These are phyloP conservation scores for Embidobia sp. DNA, from an alignment of 2,888 invertebrate species.

Conservation along the genomic window DNA sequence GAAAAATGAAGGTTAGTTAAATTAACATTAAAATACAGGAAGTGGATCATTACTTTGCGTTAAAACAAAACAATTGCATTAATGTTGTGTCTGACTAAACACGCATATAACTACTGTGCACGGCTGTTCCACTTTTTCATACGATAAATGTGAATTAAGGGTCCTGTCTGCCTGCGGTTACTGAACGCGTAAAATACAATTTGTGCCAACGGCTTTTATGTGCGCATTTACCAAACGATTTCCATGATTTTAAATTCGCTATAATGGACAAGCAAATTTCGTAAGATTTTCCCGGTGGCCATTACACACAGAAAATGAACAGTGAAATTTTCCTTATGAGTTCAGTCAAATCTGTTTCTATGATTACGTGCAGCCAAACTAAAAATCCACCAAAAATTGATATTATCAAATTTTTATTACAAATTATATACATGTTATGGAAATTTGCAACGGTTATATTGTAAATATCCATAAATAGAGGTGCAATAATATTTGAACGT, in stretches of 20 bases:
- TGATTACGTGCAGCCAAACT: slow-evolving; percentile 8
- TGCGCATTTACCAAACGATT: slow-evolving; percentile 51
- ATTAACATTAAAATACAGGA: too few relatives aligned
- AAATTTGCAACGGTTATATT: background rate
- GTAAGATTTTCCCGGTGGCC: slow-evolving; percentile 14
- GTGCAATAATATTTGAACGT: background rate
- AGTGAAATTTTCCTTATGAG: slow-evolving; percentile 42
- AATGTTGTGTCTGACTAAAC: slow-evolving; percentile 50
- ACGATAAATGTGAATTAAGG: slow-evolving; percentile 53
- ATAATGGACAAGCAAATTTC: slow-evolving; percentile 55
- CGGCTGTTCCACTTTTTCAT: slow-evolving; percentile 32
- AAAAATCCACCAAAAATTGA: too few relatives aligned
- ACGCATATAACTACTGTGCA: slow-evolving; percentile 35
- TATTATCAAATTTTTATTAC: too few relatives aligned
- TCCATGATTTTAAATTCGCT: slow-evolving; percentile 48
- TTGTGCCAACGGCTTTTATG: slow-evolving; percentile 51
- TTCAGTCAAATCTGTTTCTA: slow-evolving; percentile 41
- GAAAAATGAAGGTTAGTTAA: background rate
- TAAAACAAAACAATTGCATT: slow-evolving; percentile 17
- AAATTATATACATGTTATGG: too few relatives aligned
- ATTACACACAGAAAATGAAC: slow-evolving; percentile 36
- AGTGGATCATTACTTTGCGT: slow-evolving; percentile 18
- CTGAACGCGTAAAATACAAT: slow-evolving; percentile 54
- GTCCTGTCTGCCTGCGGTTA: slow-evolving; percentile 43
- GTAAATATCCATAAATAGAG: background rate